Evolutionary conservation across 2,113 vertebrate species (phyloP).

Genomic region (Muntiacus muntjak): DNA sequence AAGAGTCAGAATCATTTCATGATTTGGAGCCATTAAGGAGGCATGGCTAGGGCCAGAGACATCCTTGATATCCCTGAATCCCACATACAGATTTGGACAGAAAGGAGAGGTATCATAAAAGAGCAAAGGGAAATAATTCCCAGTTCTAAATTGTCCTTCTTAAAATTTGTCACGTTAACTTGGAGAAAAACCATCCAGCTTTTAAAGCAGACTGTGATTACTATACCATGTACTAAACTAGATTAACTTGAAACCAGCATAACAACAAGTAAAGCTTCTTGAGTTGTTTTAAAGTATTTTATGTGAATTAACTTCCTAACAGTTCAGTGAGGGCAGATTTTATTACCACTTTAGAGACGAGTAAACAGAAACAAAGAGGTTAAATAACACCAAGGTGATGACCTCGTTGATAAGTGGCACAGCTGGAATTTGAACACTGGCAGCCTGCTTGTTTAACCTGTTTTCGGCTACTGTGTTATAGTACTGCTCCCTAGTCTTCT

Average conservation of each 20-base stretch:
- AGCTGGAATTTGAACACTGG: neutral
- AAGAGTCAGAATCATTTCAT: neutral
- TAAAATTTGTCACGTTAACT: neutral
- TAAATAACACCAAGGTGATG: neutral
- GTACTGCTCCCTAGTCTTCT: neutral
- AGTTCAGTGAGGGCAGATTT: neutral
- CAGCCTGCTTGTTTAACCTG: neutral
- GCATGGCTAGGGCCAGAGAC: neutral
- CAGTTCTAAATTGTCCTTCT: neutral
- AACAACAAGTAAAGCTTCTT: neutral
- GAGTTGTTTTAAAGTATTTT: slow-evolving; percentile 16
- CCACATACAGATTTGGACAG: neutral
- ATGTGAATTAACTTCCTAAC: neutral
- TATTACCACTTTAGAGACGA: neutral
- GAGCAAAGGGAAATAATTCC: neutral
- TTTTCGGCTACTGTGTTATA: neutral
- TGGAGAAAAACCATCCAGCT: neutral
- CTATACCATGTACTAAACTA: neutral
- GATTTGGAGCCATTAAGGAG: neutral
- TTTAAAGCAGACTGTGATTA: neutral
- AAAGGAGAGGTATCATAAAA: neutral
- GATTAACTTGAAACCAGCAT: neutral
- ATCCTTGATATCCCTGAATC: neutral
- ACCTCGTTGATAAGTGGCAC: neutral
- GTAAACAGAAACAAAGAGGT: neutral